phyloP scores from a whole-genome alignment of 1,140 invertebrate genomes.

The Bombyx mori region ASM3026992v2 NC_085110.1:10775501-10776000 shows the following conservation, averaged over 20 bases:
- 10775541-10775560: conserved; percentile 25
- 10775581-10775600: conserved; percentile 16
- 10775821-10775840: background rate
- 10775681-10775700: conserved; percentile 36
- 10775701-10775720: conserved; percentile 35
- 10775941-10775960: conserved; percentile 32
- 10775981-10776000: background rate
- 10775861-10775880: conserved; percentile 43
- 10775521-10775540: conserved; percentile 11
- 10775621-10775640: conserved; percentile 57
- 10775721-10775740: conserved; percentile 21
- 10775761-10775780: too few species aligned
- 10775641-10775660: conserved; percentile 53
- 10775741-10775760: conserved; percentile 5
- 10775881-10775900: conserved; percentile 30
- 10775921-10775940: conserved; percentile 26
- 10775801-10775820: too few species aligned
- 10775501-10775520: conserved; percentile 10
- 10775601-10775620: conserved; percentile 44
- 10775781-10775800: too few species aligned
- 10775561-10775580: conserved; percentile 35
- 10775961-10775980: background rate
- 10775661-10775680: conserved; percentile 48
- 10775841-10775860: conserved; percentile 35
- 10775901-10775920: conserved; percentile 43